Conservation (phyloP, 2,113 vertebrate species). For the Tragelaphus strepsiceros region DNA sequence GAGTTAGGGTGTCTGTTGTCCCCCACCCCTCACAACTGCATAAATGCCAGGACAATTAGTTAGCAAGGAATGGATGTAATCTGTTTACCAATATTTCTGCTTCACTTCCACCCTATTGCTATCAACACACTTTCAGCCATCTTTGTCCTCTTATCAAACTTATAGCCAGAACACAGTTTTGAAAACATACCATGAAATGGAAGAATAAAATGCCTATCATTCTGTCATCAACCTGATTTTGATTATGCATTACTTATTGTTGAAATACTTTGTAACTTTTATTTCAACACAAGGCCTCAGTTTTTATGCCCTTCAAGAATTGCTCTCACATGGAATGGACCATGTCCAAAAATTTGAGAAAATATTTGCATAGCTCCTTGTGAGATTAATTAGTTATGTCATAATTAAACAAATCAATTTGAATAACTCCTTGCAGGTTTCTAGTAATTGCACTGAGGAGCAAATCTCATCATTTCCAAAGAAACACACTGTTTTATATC, state of each 20-base stretch:
- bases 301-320: background rate
- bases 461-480: background rate
- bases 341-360: background rate
- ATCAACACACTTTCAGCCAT: background rate
- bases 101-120: background rate
- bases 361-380: background rate
- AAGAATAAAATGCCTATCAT: background rate
- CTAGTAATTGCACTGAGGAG: background rate
- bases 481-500: background rate
- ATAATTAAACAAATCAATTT: background rate
- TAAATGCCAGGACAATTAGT: background rate
- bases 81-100: background rate
- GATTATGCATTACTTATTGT: background rate
- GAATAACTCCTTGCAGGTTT: background rate
- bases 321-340: background rate
- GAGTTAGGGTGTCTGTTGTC: background rate
- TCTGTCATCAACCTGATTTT: background rate
- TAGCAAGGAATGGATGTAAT: background rate
- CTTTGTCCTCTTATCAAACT: background rate
- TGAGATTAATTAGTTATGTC: background rate
- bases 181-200: background rate
- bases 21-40: background rate
- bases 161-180: background rate
- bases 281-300: background rate
- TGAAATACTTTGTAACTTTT: background rate